Conservation (phyloP, 37 sponge, comb jelly and placozoan genomes). For the Cliona cf. orientalis region DNA sequence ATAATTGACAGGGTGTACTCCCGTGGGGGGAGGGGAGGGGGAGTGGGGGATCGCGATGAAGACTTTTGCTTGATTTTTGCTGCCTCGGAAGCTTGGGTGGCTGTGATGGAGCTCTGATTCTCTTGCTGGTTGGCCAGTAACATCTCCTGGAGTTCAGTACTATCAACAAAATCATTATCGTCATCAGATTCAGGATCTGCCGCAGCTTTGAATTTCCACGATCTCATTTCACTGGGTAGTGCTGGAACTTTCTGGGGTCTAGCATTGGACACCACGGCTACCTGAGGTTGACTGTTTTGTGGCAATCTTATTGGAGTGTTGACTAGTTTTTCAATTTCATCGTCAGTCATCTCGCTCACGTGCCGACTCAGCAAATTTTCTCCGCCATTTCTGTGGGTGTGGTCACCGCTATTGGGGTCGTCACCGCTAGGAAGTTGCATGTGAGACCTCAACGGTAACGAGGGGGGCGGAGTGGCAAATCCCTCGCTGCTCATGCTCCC, state of each 20-base stretch:
- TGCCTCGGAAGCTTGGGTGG: neutral
- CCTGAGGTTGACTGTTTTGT: neutral
- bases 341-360: neutral
- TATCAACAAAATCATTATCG: neutral
- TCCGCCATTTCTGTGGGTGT: slow-evolving; percentile 1
- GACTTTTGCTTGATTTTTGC: neutral
- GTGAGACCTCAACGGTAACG: neutral
- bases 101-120: neutral
- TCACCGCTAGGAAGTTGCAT: neutral
- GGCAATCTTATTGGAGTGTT: neutral
- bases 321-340: neutral
- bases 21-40: slow-evolving; percentile 1
- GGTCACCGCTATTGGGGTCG: neutral
- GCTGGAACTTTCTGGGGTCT: neutral
- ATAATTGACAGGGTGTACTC: too few species aligned
- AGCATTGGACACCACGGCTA: neutral
- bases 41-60: neutral
- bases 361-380: neutral
- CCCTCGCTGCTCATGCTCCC: slow-evolving; percentile 42
- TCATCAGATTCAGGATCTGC: neutral
- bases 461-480: slow-evolving; percentile 52
- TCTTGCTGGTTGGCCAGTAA: neutral
- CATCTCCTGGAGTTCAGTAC: neutral
- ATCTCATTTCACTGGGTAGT: neutral
- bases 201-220: neutral